These are phyloP conservation scores for Hydrocynus forskahlii DNA, from an alignment of 2,797 vertebrate species.

Conservation along the genomic window DNA sequence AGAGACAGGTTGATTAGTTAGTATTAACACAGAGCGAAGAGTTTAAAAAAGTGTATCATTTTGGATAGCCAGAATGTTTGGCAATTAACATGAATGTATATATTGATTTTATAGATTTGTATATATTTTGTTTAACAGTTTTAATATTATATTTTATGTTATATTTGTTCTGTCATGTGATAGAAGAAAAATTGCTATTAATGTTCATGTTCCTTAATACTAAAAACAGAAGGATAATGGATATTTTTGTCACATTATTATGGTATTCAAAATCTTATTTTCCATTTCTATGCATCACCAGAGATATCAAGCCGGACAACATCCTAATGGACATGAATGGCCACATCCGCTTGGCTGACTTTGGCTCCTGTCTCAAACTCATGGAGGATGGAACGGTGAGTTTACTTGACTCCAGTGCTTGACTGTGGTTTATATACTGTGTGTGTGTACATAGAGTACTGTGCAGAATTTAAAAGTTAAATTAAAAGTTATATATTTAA, in stretches of 20 bases:
- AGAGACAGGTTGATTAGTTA: background rate
- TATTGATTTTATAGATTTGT: no score
- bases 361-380: slow-evolving; percentile 96
- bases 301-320: slow-evolving; percentile 98
- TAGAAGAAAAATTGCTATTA: no score
- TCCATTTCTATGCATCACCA: slow-evolving; percentile 62
- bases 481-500: no score
- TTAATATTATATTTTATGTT: no score
- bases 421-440: no score
- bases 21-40: background rate
- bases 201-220: no score
- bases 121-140: no score
- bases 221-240: no score
- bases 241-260: background rate
- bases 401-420: slow-evolving; percentile 35
- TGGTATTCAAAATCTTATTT: background rate
- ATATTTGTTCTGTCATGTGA: no score
- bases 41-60: background rate
- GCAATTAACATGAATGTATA: no score
- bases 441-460: no score
- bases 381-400: slow-evolving; percentile 97
- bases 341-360: slow-evolving; percentile 97
- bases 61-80: background rate
- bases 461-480: no score
- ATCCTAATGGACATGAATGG: slow-evolving; percentile 98